Evolutionary conservation across 2,888 invertebrate genomes (phyloP).

Genomic region (Nomada hirtipes): DNA sequence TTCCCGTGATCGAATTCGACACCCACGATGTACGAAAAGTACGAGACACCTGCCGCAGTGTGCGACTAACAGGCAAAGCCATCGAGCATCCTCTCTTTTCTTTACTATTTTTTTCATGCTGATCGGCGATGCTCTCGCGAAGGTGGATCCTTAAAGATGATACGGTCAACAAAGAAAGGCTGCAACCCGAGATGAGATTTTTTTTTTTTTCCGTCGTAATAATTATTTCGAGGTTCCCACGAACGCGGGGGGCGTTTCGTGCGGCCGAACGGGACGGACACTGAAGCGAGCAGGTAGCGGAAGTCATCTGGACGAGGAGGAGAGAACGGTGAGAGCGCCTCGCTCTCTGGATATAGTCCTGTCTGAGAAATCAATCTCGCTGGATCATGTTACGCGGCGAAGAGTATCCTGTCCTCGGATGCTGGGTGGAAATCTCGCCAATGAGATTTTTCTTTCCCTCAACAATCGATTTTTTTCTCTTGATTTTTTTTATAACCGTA

Average conservation of each 20-base stretch:
- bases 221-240: conserved; percentile 84
- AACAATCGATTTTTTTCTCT: too few species aligned
- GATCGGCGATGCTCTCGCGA: conserved; percentile 61
- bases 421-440: conserved; percentile 27
- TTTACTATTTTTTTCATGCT: conserved; percentile 15
- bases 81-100: conserved; percentile 38
- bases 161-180: conserved; percentile 82
- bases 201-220: conserved; percentile 78
- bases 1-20: conserved; percentile 62
- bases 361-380: conserved; percentile 81
- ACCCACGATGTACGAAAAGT: conserved; percentile 40
- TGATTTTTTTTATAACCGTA: too few species aligned
- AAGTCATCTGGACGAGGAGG: conserved; percentile 81
- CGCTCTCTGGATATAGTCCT: conserved; percentile 67
- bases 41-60: conserved; percentile 69
- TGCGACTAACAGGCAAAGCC: conserved; percentile 57
- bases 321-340: conserved; percentile 77
- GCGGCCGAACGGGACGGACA: conserved; percentile 76
- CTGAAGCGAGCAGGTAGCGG: conserved; percentile 82
- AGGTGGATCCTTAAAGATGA: conserved; percentile 82
- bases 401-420: conserved; percentile 37
- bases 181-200: conserved; percentile 79
- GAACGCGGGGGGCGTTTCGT: conserved; percentile 83
- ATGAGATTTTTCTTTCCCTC: background rate
- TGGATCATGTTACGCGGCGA: conserved; percentile 77